A percentile compares a stretch with the other conserved stretches of the same genome.
These are phyloP conservation scores for Operophtera brumata DNA, from an alignment of 2,888 invertebrate species.

Conservation along the genomic window DNA sequence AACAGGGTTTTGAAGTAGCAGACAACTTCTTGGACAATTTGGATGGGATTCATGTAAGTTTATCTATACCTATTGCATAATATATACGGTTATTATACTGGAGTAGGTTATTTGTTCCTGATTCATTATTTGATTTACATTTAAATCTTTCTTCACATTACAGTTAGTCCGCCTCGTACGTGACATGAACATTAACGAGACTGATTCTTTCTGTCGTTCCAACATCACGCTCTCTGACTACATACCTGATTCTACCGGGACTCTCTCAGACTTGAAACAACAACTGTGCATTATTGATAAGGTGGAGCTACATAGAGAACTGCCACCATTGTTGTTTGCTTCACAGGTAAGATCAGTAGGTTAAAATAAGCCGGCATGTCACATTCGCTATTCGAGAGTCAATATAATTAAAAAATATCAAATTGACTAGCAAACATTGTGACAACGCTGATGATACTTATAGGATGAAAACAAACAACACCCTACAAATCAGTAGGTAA, in stretches of 20 bases:
- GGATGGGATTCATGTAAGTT: slow-evolving; percentile 70
- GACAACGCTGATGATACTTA: too few species aligned
- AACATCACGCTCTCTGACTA: slow-evolving; percentile 62
- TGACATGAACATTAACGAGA: slow-evolving; percentile 61
- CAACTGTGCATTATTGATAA: slow-evolving; percentile 50
- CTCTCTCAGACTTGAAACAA: slow-evolving; percentile 48
- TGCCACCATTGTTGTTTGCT: slow-evolving; percentile 62
- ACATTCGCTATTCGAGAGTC: too few species aligned
- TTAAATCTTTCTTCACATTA: not conserved
- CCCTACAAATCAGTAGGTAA: too few species aligned
- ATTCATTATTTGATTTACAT: too few species aligned
- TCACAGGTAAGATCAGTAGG: slow-evolving; percentile 48
- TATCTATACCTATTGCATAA: not conserved
- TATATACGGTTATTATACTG: too few species aligned
- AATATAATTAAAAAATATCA: too few species aligned
- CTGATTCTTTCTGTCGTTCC: slow-evolving; percentile 54
- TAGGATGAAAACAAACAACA: too few species aligned
- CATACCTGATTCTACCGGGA: slow-evolving; percentile 58
- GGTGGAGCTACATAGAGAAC: slow-evolving; percentile 49
- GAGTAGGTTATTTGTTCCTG: too few species aligned
- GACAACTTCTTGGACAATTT: slow-evolving; percentile 63
- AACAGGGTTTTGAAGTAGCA: slow-evolving; percentile 59
- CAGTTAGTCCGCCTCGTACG: slow-evolving; percentile 69
- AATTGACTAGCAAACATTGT: too few species aligned
- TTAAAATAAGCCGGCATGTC: too few species aligned